These are phyloP conservation scores for Eudyptes chrysolophus DNA, from an alignment of 2,113 vertebrate species.

Conservation along the genomic window DNA sequence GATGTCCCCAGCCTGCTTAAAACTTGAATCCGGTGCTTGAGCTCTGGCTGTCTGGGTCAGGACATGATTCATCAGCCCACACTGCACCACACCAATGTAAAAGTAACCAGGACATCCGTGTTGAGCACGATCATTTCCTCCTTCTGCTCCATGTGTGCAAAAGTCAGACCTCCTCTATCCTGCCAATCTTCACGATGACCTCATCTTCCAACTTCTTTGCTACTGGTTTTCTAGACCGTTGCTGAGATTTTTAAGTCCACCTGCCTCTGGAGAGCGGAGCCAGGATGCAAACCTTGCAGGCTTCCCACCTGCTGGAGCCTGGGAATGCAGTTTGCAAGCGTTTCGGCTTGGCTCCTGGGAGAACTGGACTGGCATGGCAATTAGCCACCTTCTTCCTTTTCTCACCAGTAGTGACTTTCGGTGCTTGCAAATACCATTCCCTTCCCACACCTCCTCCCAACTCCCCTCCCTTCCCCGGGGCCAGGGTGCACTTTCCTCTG, in stretches of 20 bases:
- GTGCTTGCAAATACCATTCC: slow-evolving; percentile 35
- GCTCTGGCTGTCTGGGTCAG: background rate
- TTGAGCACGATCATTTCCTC: background rate
- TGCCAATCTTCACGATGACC: background rate
- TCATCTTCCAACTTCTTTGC: background rate
- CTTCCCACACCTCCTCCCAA: slow-evolving; percentile 47
- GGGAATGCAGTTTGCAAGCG: background rate
- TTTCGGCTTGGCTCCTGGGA: background rate
- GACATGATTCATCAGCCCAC: background rate
- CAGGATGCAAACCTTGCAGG: background rate
- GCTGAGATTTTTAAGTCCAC: background rate
- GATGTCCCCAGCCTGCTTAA: background rate
- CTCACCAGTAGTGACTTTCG: background rate
- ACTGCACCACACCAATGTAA: background rate
- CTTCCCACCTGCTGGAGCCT: background rate
- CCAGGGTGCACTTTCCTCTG: background rate
- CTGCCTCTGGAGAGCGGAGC: background rate
- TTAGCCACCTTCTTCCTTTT: slow-evolving; percentile 19
- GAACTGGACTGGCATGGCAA: slow-evolving; percentile 42
- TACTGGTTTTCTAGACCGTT: background rate
- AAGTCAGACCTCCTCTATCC: background rate
- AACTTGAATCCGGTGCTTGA: background rate
- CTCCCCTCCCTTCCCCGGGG: slow-evolving; percentile 13
- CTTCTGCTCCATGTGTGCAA: background rate
- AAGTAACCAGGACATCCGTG: background rate